Evolutionary conservation across 2,797 vertebrate genomes (phyloP), one percentile per base, ranked within the genome.

Genomic region (Mus spretus): DNA sequence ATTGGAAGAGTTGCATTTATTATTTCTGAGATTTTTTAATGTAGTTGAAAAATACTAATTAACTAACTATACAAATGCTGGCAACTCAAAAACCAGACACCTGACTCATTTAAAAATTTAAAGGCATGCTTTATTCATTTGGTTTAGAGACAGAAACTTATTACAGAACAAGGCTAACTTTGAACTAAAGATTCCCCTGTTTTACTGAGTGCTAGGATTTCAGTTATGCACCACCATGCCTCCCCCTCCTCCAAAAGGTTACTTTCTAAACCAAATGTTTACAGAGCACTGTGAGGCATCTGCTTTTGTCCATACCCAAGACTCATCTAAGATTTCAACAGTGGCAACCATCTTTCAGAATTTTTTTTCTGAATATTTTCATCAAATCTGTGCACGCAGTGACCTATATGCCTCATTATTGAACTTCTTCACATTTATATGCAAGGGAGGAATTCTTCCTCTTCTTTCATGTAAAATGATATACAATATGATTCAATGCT

Each of bases 11-110:
- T 81, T 94, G 28, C 61, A 96, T 17, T 53, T 53, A 59, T 78
- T 84, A 53, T 82, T 81, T 44, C 1, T 78, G 61, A 79, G 40
- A 15, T 53, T 44, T 85, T 96, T 96, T 96, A 91, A 40, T 83
- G 11, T n/a, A 81, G 26, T 81, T 57, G 70, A 89, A 70, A 92
- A 13, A 20, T 28, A n/a, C 4, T 89, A 47, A 12, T 94, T 5
- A 67, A 2, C 22, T 31, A 87, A 90, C 34, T n/a, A 50, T 28
- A 40, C 9, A 59, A 53, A 63, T 85, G 4, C 19, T 57, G 61
- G 47, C 61, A 28, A 91, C 63, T 77, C 80, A 92, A 82, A 61
- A 70, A 53, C 15, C 14, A 95, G 80, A 89, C 2, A 63, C 0
- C 7, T 65, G 50, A 85, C 70, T 80, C 86, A 90, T 59, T 87